Base-by-base conservation (phyloP, 2,113 vertebrate species). In the Mellivora capensis region DNA sequence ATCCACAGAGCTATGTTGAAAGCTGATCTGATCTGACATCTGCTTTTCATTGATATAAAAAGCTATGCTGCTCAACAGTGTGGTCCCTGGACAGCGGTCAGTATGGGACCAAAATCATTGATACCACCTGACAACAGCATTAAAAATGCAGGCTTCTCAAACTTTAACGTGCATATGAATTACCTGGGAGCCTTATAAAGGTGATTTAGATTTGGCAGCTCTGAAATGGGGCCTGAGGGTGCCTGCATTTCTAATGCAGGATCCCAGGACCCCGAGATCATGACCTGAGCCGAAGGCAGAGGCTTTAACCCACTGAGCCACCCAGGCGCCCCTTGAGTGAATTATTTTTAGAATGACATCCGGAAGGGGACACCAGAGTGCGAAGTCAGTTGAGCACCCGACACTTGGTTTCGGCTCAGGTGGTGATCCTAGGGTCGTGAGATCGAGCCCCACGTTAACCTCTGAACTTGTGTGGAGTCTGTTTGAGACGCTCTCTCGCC, bases 41-140 rank as follows among this genome's bases (percentile, higher is more conserved):
- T 80, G 61, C 61, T 93, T 96, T 94, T 94, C 64, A 76, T 82
- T 86, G 49, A 31, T 79, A 9, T 94, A 49, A 94, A 77, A 85
- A 83, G 23, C 59, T 94, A 62, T 83, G 64, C 44, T 61, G 4
- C 25, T 31, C 23, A 82, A 17, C 81, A 90, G 17, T 79, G 4
- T 82, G 59, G 11, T 59, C 17, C 21, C 44, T 94, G 34, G 37
- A 71, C 21, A 71, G 84, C 57, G 61, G 37, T 44, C 42, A 49
- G 39, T 37, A 27, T 79, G 61, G 72, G 6, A 49, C 74, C 27
- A 49, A 21, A 15, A 72, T 6, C 62, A 34, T 3, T 97, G 37
- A 20, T 14, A 11, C 34, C 64, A 62, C 21, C 49, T 82, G 52
- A 61, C 83, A 29, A 88, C 37, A 49, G n/a, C 54, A 6, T 77